Percentiles rank a stretch among this genome's conserved stretches.
phyloP scores from a whole-genome alignment of 2,888 invertebrate genomes.

The Megamerina dolium region DNA sequence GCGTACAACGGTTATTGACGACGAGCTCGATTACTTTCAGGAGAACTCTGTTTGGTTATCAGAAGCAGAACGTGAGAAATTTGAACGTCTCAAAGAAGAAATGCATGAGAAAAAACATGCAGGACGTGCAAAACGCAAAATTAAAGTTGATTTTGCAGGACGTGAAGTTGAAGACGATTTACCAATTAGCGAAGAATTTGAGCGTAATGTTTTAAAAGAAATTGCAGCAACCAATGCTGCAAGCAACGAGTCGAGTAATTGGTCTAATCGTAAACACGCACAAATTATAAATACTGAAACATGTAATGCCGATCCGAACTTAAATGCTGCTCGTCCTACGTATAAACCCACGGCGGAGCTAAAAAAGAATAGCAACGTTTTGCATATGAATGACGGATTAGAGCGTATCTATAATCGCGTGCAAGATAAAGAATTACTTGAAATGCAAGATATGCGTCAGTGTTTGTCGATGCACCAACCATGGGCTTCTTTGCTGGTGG shows the following conservation, averaged over 20 bases:
- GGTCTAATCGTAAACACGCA: slow-evolving; percentile 26
- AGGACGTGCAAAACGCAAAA: slow-evolving; percentile 61
- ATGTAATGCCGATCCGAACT: slow-evolving; percentile 27
- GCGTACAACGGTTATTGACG: slow-evolving; percentile 59
- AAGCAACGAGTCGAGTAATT: slow-evolving; percentile 16
- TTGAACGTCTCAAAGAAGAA: slow-evolving; percentile 62
- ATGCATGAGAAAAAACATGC: slow-evolving; percentile 64
- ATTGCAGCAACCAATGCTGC: slow-evolving; percentile 39
- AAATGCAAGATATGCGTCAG: slow-evolving; percentile 78
- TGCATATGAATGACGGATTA: slow-evolving; percentile 21
- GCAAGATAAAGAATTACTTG: slow-evolving; percentile 72
- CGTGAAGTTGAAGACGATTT: slow-evolving; percentile 53
- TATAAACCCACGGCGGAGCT: slow-evolving; percentile 25
- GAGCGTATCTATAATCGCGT: slow-evolving; percentile 52
- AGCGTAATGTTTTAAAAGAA: slow-evolving; percentile 46
- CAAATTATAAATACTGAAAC: slow-evolving; percentile 16
- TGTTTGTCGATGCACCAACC: slow-evolving; percentile 96
- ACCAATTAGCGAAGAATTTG: slow-evolving; percentile 41
- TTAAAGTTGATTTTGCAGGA: slow-evolving; percentile 74
- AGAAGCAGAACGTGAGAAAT: slow-evolving; percentile 60
- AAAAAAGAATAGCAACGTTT: slow-evolving; percentile 11
- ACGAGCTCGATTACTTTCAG: slow-evolving; percentile 86
- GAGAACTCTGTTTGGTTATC: slow-evolving; percentile 78
- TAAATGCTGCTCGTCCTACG: slow-evolving; percentile 30
- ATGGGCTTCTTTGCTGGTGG: slow-evolving; percentile 84